A percentile compares a stretch with the other conserved stretches of the same genome.
These are phyloP conservation scores for Champsocephalus gunnari DNA, from an alignment of 2,797 vertebrate species.

Conservation along the genomic window DNA sequence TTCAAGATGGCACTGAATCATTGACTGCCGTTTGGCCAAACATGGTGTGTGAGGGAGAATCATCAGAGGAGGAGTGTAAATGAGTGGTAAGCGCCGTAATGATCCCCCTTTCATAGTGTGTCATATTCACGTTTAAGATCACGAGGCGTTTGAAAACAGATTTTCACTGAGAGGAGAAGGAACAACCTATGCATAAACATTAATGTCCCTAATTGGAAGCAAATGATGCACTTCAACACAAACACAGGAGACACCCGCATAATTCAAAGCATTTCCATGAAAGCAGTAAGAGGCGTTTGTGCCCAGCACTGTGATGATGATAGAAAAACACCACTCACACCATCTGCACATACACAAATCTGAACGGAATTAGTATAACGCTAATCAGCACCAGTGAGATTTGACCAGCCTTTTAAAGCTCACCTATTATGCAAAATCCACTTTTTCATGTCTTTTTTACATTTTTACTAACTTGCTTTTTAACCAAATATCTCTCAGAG, in stretches of 20 bases:
- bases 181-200: not conserved
- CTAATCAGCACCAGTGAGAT: constrained; percentile 22
- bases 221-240: not conserved
- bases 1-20: constrained; percentile 49
- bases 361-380: constrained; percentile 1
- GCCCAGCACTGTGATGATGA: constrained; percentile 36
- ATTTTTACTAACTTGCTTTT: too few relatives aligned
- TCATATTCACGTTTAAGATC: constrained; percentile 7
- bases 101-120: constrained; percentile 22
- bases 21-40: constrained; percentile 25
- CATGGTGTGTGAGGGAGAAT: constrained; percentile 25
- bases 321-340: constrained; percentile 18
- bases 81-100: constrained; percentile 19
- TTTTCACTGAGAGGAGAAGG: not conserved
- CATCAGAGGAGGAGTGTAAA: constrained; percentile 34
- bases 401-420: constrained; percentile 12
- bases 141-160: constrained; percentile 12
- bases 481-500: too few relatives aligned
- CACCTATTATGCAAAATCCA: too few relatives aligned
- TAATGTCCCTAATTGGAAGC: not conserved
- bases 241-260: not conserved
- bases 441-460: too few relatives aligned
- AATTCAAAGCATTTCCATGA: constrained; percentile 1
- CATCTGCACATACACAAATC: constrained; percentile 24
- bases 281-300: constrained; percentile 31